A percentile compares a stretch with the other conserved stretches of the same genome.
These are phyloP conservation scores for Scyliorhinus canicula DNA, from an alignment of 2,797 vertebrate genomes.

Conservation along the genomic window DNA sequence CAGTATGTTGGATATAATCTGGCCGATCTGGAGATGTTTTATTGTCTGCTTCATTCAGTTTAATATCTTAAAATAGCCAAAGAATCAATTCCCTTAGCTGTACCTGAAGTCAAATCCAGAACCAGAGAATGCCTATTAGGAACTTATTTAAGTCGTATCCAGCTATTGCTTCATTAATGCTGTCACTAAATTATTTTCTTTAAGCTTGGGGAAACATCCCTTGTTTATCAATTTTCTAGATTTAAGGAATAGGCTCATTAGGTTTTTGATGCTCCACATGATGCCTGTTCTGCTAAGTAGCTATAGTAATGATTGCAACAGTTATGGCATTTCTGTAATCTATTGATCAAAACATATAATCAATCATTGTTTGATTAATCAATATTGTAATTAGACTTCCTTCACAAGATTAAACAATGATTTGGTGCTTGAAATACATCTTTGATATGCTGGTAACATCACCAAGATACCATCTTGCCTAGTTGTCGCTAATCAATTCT, in stretches of 20 bases:
- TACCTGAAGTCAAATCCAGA: background rate
- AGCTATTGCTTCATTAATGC: background rate
- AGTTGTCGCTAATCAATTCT: background rate
- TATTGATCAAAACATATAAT: slow-evolving; percentile 36
- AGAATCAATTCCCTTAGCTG: background rate
- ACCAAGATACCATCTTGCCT: background rate
- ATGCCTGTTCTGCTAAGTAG: slow-evolving; percentile 34
- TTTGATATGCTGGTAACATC: background rate
- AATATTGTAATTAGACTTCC: slow-evolving; percentile 37
- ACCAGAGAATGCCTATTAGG: background rate
- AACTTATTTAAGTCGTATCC: background rate
- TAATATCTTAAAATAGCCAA: background rate
- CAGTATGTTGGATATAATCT: background rate
- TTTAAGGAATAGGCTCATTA: slow-evolving; percentile 35
- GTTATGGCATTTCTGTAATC: slow-evolving; percentile 37
- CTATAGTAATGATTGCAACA: slow-evolving; percentile 23
- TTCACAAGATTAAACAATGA: slow-evolving; percentile 36
- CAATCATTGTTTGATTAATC: slow-evolving; percentile 39
- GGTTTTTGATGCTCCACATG: slow-evolving; percentile 38
- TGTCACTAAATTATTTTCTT: slow-evolving; percentile 25
- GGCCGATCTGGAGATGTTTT: background rate
- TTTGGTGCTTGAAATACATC: slow-evolving; percentile 12
- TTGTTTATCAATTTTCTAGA: slow-evolving; percentile 37
- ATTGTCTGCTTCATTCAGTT: background rate
- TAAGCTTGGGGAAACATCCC: slow-evolving; percentile 14